Percentiles rank a stretch among this genome's conserved stretches.
Evolutionary conservation across 2,113 vertebrate genomes (phyloP).

Genomic region (Dipodomys spectabilis): DNA sequence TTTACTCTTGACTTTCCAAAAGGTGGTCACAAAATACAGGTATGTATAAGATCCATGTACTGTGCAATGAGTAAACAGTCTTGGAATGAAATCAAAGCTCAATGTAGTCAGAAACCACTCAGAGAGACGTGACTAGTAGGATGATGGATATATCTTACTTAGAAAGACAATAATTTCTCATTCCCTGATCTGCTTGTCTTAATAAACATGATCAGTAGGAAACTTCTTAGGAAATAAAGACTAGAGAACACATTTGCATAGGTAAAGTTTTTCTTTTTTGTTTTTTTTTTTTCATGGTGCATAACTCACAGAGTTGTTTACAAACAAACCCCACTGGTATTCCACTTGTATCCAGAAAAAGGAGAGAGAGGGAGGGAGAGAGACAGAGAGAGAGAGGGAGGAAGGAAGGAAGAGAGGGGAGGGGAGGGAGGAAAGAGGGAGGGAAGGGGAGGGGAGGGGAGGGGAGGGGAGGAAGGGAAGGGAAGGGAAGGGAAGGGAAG

Average conservation of each 20-base stretch:
- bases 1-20: slow-evolving; percentile 1
- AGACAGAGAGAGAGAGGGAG: background rate
- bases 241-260: background rate
- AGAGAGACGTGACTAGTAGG: background rate
- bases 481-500: no score
- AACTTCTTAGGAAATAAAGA: background rate
- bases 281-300: background rate
- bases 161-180: background rate
- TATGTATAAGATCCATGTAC: no score
- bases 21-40: background rate
- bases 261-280: background rate
- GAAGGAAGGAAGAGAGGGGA: no score
- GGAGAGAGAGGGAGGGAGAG: background rate
- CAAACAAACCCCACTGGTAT: slow-evolving; percentile 48
- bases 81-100: background rate
- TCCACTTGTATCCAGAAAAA: slow-evolving; percentile 28
- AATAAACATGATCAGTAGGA: background rate
- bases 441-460: no score
- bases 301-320: slow-evolving; percentile 34
- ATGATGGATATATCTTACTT: background rate
- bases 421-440: no score
- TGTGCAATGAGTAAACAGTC: rapidly evolving
- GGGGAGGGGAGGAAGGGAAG: no score
- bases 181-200: background rate
- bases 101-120: background rate